Conservation (phyloP, 2,797 vertebrate genomes). For the Poecilia wingei region DNA sequence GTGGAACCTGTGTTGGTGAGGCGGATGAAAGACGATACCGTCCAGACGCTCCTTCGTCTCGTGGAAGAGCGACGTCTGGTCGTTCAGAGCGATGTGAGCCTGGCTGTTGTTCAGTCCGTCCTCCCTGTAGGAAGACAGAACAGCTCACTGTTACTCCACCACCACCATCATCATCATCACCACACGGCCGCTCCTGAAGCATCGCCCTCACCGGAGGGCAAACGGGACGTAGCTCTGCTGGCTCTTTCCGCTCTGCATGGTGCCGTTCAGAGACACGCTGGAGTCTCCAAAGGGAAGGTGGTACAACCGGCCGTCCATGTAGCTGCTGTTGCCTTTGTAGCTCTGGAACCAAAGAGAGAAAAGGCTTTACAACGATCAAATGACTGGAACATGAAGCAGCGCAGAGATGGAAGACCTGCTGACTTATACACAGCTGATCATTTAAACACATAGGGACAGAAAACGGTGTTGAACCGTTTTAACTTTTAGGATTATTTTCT, state of each 20-base stretch:
- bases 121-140: slow-evolving; percentile 80
- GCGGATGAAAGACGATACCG: slow-evolving; percentile 71
- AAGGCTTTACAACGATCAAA: neutral
- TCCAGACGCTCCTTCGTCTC: slow-evolving; percentile 81
- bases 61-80: slow-evolving; percentile 84
- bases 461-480: neutral
- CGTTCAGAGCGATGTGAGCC: slow-evolving; percentile 81
- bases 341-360: slow-evolving; percentile 67
- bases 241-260: slow-evolving; percentile 91
- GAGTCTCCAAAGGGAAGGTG: slow-evolving; percentile 88
- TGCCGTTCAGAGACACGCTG: slow-evolving; percentile 88
- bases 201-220: slow-evolving; percentile 83
- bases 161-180: neutral
- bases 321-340: slow-evolving; percentile 85
- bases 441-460: neutral
- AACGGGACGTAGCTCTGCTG: slow-evolving; percentile 95
- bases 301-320: slow-evolving; percentile 84
- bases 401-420: neutral
- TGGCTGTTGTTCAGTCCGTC: slow-evolving; percentile 86
- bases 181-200: neutral
- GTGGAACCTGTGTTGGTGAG: neutral
- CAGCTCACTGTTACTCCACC: neutral
- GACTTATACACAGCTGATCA: neutral
- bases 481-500: neutral
- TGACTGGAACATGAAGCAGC: neutral